A percentile compares a stretch with the other conserved stretches of the same genome.
Evolutionary conservation across 2,888 invertebrate species (phyloP).

Genomic region (Ennomos quercinarius): DNA sequence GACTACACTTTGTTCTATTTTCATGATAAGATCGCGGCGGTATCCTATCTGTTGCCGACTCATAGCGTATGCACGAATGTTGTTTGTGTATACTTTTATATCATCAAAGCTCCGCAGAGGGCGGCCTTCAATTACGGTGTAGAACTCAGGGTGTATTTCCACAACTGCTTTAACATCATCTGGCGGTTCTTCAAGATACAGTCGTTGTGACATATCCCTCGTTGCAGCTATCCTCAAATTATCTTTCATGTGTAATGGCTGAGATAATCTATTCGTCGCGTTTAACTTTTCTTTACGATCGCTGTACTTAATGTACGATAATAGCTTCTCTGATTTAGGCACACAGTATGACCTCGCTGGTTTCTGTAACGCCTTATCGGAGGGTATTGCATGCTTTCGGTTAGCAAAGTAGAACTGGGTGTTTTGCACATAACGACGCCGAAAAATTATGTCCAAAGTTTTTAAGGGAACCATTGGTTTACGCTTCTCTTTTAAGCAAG

Average conservation of each 20-base stretch:
- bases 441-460: conserved; percentile 75
- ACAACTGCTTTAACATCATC: conserved; percentile 85
- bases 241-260: conserved; percentile 72
- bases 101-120: conserved; percentile 86
- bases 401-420: conserved; percentile 79
- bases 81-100: conserved; percentile 84
- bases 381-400: conserved; percentile 62
- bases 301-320: conserved; percentile 78
- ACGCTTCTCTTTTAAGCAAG: conserved; percentile 65
- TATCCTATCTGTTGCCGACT: conserved; percentile 80
- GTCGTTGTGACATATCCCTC: conserved; percentile 83
- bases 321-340: conserved; percentile 73
- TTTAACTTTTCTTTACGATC: conserved; percentile 70
- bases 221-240: conserved; percentile 74
- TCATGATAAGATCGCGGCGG: conserved; percentile 70
- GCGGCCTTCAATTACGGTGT: conserved; percentile 86
- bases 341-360: conserved; percentile 63
- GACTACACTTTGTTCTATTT: conserved; percentile 64
- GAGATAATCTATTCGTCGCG: conserved; percentile 56
- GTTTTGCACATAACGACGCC: conserved; percentile 75
- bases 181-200: conserved; percentile 84
- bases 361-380: conserved; percentile 49
- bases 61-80: conserved; percentile 80
- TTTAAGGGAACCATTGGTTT: conserved; percentile 77
- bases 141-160: conserved; percentile 88